Conservation (phyloP, 2,797 vertebrate genomes). For the Silurus lanzhouensis region DNA sequence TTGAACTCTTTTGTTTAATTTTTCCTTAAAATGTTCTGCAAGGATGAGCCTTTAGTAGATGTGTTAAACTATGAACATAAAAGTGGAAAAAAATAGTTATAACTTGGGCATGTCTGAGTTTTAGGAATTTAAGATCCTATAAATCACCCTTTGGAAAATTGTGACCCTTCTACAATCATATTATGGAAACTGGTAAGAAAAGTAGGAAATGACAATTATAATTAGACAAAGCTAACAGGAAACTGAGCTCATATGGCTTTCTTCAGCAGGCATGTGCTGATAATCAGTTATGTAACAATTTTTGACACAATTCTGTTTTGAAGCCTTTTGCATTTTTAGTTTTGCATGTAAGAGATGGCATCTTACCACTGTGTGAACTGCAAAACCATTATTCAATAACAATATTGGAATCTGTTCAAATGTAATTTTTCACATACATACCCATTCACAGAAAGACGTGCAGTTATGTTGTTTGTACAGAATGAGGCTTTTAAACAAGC, state of each 20-base stretch:
- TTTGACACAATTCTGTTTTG: not conserved
- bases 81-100: not conserved
- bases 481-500: not conserved
- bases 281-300: not conserved
- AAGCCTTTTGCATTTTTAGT: not conserved
- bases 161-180: not conserved
- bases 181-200: not conserved
- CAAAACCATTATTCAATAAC: not conserved
- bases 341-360: not conserved
- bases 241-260: slow-evolving; percentile 16
- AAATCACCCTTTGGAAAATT: not conserved
- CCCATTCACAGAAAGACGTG: too few relatives aligned
- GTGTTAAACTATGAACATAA: not conserved
- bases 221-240: slow-evolving; percentile 46
- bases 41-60: not conserved
- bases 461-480: not conserved
- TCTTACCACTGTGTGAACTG: not conserved
- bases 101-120: not conserved
- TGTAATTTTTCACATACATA: too few relatives aligned
- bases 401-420: not conserved
- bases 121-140: not conserved
- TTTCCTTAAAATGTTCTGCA: not conserved
- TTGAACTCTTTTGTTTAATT: not conserved
- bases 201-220: slow-evolving; percentile 29
- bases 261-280: not conserved